A percentile compares a stretch with the other conserved stretches of the same genome.
These are phyloP conservation scores for Austrofundulus limnaeus DNA, from an alignment of 2,113 vertebrate genomes.

Conservation along the genomic window DNA sequence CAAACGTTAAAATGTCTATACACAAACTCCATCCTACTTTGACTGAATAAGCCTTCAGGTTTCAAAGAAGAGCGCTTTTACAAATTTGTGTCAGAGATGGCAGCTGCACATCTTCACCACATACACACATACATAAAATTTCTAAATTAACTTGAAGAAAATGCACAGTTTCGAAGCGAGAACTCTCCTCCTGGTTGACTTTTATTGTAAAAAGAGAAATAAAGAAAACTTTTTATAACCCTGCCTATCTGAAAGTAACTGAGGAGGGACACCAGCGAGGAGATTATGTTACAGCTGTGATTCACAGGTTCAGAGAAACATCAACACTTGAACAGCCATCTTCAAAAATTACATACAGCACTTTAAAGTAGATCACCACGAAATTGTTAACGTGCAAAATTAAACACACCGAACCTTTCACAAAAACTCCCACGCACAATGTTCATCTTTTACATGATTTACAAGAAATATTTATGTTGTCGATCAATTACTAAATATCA, in stretches of 20 bases:
- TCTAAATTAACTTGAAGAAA: constrained; percentile 28
- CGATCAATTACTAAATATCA: constrained; percentile 74
- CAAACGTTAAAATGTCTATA: constrained; percentile 27
- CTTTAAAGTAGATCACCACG: constrained; percentile 64
- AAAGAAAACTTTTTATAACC: constrained; percentile 28
- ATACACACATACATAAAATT: constrained; percentile 22
- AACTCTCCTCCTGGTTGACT: constrained; percentile 26
- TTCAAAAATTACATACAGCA: constrained; percentile 66
- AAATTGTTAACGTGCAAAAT: constrained; percentile 70
- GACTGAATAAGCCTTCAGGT: constrained; percentile 1
- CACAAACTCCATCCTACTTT: constrained; percentile 4
- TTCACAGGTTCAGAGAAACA: constrained; percentile 66
- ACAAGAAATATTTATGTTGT: constrained; percentile 71
- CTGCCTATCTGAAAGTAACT: constrained; percentile 21
- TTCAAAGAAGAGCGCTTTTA: constrained; percentile 4
- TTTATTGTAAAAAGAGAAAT: constrained; percentile 33
- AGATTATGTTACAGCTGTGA: constrained; percentile 60
- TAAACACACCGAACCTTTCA: constrained; percentile 64
- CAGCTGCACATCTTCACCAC: not conserved
- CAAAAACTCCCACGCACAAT: constrained; percentile 64
- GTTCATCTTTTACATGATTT: constrained; percentile 70
- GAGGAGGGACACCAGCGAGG: constrained; percentile 34
- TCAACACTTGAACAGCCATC: constrained; percentile 66
- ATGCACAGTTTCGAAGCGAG: constrained; percentile 41
- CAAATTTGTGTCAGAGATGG: constrained; percentile 33